These are phyloP conservation scores for Brachystomella parvula DNA, from an alignment of 1,140 invertebrate genomes.

Conservation along the genomic window DNA sequence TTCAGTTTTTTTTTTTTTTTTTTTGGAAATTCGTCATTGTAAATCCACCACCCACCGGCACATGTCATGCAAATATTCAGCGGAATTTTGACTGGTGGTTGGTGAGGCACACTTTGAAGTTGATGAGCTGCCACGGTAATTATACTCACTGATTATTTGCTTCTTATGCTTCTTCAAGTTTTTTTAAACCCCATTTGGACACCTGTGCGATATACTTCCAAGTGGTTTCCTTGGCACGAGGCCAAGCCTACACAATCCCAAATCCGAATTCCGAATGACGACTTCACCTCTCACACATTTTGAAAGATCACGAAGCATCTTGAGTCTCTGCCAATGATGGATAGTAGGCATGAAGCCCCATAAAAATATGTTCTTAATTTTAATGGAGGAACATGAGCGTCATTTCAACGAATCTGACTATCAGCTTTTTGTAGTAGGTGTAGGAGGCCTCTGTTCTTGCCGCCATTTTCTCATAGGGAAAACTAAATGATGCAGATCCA, in stretches of 20 bases:
- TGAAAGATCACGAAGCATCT: neutral
- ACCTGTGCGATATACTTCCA: slow-evolving; percentile 4
- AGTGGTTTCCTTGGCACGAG: slow-evolving; percentile 3
- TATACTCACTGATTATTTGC: too few species aligned
- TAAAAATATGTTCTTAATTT: neutral
- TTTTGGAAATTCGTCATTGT: neutral
- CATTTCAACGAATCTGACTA: neutral
- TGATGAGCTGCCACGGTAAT: too few species aligned
- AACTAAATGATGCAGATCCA: neutral
- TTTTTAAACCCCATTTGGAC: neutral
- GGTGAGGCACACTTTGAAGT: too few species aligned
- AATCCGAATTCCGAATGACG: neutral
- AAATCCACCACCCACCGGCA: neutral
- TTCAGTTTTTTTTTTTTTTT: too few species aligned
- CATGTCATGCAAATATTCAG: neutral
- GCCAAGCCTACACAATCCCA: too few species aligned
- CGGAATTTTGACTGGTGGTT: neutral
- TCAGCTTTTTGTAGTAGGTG: neutral
- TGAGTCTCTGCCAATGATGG: neutral
- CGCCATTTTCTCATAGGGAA: neutral
- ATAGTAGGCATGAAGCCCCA: neutral
- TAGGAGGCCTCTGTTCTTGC: neutral
- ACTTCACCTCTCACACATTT: neutral
- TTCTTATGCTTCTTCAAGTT: neutral
- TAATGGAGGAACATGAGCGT: neutral